A percentile compares a stretch with the other conserved stretches of the same genome.
phyloP scores from a whole-genome alignment of 2,888 invertebrate species.

The Pediacus dermestoides region DNA sequence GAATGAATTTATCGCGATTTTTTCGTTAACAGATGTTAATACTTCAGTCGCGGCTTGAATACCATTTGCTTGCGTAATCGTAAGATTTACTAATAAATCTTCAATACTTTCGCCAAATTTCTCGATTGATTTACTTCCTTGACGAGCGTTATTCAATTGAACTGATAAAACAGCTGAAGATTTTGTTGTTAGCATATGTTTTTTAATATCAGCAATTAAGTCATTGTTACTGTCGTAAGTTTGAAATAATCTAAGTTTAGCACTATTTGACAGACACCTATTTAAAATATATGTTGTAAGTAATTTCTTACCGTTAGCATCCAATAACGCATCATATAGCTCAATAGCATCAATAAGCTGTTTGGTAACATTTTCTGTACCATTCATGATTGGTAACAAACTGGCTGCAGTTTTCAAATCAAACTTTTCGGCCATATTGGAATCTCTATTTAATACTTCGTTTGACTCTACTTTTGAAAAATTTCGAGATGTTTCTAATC shows the following conservation, averaged over 20 bases:
- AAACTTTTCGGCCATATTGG: slow-evolving; percentile 20
- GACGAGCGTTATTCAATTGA: slow-evolving; percentile 8
- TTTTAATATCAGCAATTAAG: slow-evolving; percentile 10
- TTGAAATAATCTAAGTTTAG: slow-evolving; percentile 8
- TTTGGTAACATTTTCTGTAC: slow-evolving; percentile 20
- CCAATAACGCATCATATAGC: slow-evolving; percentile 22
- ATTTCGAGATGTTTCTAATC: not conserved
- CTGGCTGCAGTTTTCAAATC: slow-evolving; percentile 23
- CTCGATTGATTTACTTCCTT: slow-evolving; percentile 7
- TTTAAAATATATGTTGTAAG: slow-evolving; percentile 24
- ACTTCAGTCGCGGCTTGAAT: slow-evolving; percentile 3
- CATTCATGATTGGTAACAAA: slow-evolving; percentile 22
- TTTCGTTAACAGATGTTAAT: slow-evolving; percentile 13
- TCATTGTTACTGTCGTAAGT: slow-evolving; percentile 5
- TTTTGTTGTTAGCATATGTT: slow-evolving; percentile 7
- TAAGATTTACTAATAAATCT: slow-evolving; percentile 6
- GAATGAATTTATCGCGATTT: slow-evolving; percentile 7
- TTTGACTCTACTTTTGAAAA: not conserved
- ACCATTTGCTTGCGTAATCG: slow-evolving; percentile 14
- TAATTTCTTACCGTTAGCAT: slow-evolving; percentile 22
- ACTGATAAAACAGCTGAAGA: slow-evolving; percentile 11
- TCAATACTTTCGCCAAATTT: slow-evolving; percentile 6
- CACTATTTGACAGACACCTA: slow-evolving; percentile 9
- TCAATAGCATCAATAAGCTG: slow-evolving; percentile 28
- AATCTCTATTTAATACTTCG: not conserved